phyloP scores from a whole-genome alignment of 2,113 vertebrate species.

The Choloepus hoffmanni region DNA sequence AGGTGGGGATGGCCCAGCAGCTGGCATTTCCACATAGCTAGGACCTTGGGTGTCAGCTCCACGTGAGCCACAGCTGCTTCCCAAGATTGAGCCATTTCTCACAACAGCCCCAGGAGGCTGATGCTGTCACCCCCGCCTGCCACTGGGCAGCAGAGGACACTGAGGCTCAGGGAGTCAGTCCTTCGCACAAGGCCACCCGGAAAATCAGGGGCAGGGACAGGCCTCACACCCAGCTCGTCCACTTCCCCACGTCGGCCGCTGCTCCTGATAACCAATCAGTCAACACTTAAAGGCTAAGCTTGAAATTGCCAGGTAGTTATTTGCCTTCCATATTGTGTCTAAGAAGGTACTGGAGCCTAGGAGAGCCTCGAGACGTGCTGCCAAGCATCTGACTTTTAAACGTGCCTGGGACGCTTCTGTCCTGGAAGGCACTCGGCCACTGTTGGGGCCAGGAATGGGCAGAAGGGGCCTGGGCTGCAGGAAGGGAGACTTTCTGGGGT shows the following conservation, averaged over 20 bases:
- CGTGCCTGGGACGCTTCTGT: neutral
- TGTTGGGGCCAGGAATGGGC: neutral
- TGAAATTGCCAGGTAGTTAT: rapidly evolving
- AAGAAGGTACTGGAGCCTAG: rapidly evolving
- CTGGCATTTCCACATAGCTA: rapidly evolving
- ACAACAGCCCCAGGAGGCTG: neutral
- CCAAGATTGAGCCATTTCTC: neutral
- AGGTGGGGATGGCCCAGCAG: rapidly evolving
- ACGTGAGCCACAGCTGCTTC: no score
- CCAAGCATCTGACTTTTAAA: no score
- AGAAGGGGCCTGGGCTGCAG: neutral
- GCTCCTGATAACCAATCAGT: neutral
- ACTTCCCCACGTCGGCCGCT: no score
- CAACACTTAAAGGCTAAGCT: rapidly evolving
- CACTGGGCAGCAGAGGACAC: neutral
- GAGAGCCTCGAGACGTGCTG: no score
- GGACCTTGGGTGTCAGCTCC: no score
- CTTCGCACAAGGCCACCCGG: neutral
- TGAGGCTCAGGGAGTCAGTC: neutral
- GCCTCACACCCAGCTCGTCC: rapidly evolving
- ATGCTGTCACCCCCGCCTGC: no score
- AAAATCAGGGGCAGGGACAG: neutral
- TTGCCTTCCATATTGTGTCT: rapidly evolving
- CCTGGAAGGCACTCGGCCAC: neutral
- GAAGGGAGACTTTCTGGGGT: neutral